These are phyloP conservation scores for Cabera pusaria DNA, from an alignment of 2,888 invertebrate genomes.

Conservation along the genomic window DNA sequence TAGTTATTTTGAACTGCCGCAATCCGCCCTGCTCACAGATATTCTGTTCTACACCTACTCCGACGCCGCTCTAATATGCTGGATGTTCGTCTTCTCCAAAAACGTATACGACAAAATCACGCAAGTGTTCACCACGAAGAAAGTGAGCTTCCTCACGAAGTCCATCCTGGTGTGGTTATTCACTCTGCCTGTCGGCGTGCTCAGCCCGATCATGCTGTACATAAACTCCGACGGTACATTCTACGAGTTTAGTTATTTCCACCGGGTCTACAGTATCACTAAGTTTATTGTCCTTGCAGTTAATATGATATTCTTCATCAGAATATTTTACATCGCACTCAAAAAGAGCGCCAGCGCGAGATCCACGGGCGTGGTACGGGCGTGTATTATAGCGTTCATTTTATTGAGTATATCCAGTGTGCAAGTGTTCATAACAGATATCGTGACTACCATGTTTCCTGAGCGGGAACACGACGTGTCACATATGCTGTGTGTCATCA, in stretches of 20 bases:
- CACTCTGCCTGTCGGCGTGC: conserved; percentile 44
- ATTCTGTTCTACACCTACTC: conserved; percentile 1
- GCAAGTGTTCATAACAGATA: conserved; percentile 52
- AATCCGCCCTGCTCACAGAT: too few relatives aligned
- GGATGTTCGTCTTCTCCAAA: conserved; percentile 65
- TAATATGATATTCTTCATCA: conserved; percentile 53
- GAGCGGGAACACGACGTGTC: too few relatives aligned
- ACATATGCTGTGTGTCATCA: too few relatives aligned
- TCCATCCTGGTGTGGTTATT: conserved; percentile 46
- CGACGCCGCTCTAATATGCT: conserved; percentile 51
- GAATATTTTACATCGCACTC: conserved; percentile 49
- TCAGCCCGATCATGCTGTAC: conserved; percentile 11
- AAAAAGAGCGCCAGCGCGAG: too few relatives aligned
- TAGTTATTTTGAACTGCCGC: conserved; percentile 48
- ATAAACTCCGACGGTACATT: conserved; percentile 2
- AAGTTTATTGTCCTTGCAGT: conserved; percentile 43
- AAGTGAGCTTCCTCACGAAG: conserved; percentile 35
- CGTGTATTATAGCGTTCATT: conserved; percentile 45
- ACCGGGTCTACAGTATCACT: conserved; percentile 38
- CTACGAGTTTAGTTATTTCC: conserved; percentile 36
- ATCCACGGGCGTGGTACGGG: conserved; percentile 33
- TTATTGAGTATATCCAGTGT: conserved; percentile 54
- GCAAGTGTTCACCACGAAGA: conserved; percentile 48
- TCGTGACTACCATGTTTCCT: too few relatives aligned
- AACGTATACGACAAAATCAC: conserved; percentile 63